A percentile compares a stretch with the other conserved stretches of the same genome.
Evolutionary conservation across 37 sponge, comb jelly and placozoan species (phyloP).

Genomic region (Aplysina aerophoba): DNA sequence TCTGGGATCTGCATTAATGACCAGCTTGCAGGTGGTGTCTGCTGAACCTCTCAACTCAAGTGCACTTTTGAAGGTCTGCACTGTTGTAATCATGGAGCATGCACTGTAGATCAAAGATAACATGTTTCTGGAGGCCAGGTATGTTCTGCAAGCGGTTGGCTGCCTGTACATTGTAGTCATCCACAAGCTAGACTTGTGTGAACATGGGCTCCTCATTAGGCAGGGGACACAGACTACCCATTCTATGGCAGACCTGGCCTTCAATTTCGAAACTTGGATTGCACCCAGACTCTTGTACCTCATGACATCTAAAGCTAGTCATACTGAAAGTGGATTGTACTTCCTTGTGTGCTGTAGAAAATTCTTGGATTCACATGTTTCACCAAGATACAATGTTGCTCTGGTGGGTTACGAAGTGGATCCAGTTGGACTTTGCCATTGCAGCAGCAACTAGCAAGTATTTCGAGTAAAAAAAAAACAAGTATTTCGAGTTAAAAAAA

Average conservation of each 20-base stretch:
- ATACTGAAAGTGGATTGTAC: slow-evolving; percentile 23
- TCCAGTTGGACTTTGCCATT: slow-evolving; percentile 12
- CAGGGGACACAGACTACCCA: slow-evolving; percentile 36
- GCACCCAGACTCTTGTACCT: slow-evolving; percentile 4
- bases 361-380: background rate
- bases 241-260: slow-evolving; percentile 58
- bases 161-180: background rate
- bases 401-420: background rate
- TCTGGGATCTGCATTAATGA: slow-evolving; percentile 34
- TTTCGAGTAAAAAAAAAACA: no score
- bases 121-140: background rate
- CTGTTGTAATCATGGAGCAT: background rate
- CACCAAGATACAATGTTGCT: background rate
- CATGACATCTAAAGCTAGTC: slow-evolving; percentile 13
- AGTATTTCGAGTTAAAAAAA: no score
- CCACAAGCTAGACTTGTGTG: background rate
- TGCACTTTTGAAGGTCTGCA: slow-evolving; percentile 12
- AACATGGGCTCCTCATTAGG: slow-evolving; percentile 36
- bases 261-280: slow-evolving; percentile 50
- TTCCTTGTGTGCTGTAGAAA: slow-evolving; percentile 22
- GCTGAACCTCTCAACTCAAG: slow-evolving; percentile 16
- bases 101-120: background rate
- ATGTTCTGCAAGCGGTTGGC: background rate
- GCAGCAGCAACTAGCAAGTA: slow-evolving; percentile 14
- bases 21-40: slow-evolving; percentile 19